Evolutionary conservation across 2,888 invertebrate genomes (phyloP).

Genomic region (Pristionchus entomophagus): DNA sequence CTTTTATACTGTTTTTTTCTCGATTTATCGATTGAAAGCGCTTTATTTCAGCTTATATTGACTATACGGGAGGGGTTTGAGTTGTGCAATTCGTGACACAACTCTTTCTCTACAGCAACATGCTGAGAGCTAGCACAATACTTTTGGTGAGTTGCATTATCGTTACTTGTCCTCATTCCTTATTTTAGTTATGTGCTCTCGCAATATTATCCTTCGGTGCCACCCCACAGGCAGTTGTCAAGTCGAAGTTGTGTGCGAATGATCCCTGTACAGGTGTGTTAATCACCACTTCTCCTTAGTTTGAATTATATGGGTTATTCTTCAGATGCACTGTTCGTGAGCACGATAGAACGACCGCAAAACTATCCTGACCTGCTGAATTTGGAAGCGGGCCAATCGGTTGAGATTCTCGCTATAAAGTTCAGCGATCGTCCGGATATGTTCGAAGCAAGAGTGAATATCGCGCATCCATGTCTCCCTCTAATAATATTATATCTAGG

Average conservation of each 20-base stretch:
- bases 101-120: slow-evolving; percentile 43
- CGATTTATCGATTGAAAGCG: not conserved
- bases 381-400: slow-evolving; percentile 48
- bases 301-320: too few relatives aligned
- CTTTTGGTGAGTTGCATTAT: not conserved
- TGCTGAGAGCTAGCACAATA: slow-evolving; percentile 15
- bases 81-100: slow-evolving; percentile 27
- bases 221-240: slow-evolving; percentile 31
- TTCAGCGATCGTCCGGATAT: slow-evolving; percentile 65
- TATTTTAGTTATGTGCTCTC: slow-evolving; percentile 16
- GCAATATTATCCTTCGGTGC: slow-evolving; percentile 4
- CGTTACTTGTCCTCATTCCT: not conserved
- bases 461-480: not conserved
- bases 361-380: slow-evolving; percentile 16
- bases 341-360: not conserved
- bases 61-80: slow-evolving; percentile 31
- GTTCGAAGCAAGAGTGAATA: slow-evolving; percentile 56
- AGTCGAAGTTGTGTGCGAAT: slow-evolving; percentile 46
- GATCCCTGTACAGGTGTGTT: slow-evolving; percentile 33
- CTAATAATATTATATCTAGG: not conserved
- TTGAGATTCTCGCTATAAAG: slow-evolving; percentile 61
- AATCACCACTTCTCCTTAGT: not conserved
- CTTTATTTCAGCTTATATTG: not conserved
- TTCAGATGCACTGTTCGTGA: slow-evolving; percentile 43
- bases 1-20: not conserved